phyloP scores from a whole-genome alignment of 2,113 vertebrate species.

The Aspiorhynchus laticeps region DNA sequence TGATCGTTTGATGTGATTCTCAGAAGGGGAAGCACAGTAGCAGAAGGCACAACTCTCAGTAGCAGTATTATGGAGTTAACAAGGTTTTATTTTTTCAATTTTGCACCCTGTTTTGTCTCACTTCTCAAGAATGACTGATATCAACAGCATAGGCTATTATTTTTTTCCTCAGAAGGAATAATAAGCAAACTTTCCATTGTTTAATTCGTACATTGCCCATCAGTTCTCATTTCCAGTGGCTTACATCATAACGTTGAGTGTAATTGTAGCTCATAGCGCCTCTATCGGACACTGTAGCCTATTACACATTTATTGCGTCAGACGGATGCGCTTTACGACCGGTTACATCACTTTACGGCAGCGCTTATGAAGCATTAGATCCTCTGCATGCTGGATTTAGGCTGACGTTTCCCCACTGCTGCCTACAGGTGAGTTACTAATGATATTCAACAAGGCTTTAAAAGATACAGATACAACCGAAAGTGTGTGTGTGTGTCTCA shows the following conservation, averaged over 20 bases:
- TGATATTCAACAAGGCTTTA: background rate
- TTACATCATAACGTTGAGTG: background rate
- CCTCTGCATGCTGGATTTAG: constrained; percentile 1
- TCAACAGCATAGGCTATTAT: background rate
- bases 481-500: background rate
- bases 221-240: background rate
- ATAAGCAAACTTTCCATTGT: background rate
- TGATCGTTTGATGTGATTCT: too few species aligned
- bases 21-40: too few species aligned
- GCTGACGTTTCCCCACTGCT: constrained; percentile 33
- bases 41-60: too few species aligned
- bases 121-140: too few species aligned
- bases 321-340: constrained; percentile 53
- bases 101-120: too few species aligned
- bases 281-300: background rate
- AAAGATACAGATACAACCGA: background rate
- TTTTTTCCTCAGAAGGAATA: too few species aligned
- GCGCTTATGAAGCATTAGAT: background rate
- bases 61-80: too few species aligned
- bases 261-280: background rate
- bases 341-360: constrained; percentile 37
- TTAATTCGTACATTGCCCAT: background rate
- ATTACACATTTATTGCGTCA: constrained; percentile 72
- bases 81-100: too few species aligned
- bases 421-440: constrained; percentile 33